Evolutionary conservation across 23 tunicate genomes (phyloP), one percentile per base, ranked within the genome.

Genomic region (Styela plicata): DNA sequence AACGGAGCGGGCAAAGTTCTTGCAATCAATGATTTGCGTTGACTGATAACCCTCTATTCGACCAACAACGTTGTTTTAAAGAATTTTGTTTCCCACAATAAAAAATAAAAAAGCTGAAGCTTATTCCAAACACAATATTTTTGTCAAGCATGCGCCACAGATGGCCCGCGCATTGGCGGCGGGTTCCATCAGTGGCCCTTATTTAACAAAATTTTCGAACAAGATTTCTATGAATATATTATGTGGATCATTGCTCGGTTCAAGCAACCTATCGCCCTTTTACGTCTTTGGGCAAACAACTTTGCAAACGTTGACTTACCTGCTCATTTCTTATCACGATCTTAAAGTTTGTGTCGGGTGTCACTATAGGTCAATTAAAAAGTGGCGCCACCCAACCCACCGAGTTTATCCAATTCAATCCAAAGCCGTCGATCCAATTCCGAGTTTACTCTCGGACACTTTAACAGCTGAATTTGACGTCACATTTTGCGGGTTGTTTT

Each of bases 351-450:
- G 31, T 66, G 64, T 19, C 21, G 7, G 57, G 13, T 7, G 57
- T 44, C 13, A 44, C 57, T 44, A 7, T 44, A 7, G 57, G 57
- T 44, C 57, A 44, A n/a, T n/a, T n/a, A 66, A 66, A 25, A 44
- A 29, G 32, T 77, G 68, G 62, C 82, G 82, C 62, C 82, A 77
- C 82, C 34, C 27, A 21, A 13, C 57, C 71, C 22, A 22, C 24
- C 34, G 7, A 0, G 69, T 74, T 44, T 44, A 44, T 44, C 57
- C 57, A 44, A 44, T 44, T 13, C 57, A 44, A 44, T 44, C 57
- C 57, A 44, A 44, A 7, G 57, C 57, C 10, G 13, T 44, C 57
- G 7, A 5, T 44, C 13, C 57, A 5, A 5, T 44, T 44, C 13
- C 10, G 13, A 44, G 57, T 44, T 44, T 44, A 44, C 57, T 44